Evolutionary conservation across 2,797 vertebrate genomes (phyloP), one percentile per base, ranked within the genome.

Genomic region (Acropternis orthonyx): DNA sequence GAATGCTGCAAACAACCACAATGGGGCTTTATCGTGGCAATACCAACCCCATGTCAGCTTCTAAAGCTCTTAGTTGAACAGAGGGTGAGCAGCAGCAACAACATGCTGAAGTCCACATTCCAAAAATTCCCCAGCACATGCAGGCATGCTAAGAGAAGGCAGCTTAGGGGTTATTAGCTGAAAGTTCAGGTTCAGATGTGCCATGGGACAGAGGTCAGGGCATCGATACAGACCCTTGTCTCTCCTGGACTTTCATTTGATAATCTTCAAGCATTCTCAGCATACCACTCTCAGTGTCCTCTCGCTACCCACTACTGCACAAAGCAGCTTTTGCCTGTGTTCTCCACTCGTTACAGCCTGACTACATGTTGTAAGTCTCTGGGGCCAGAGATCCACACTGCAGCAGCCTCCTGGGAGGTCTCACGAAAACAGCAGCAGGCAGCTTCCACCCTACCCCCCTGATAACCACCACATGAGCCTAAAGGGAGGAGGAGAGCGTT

Each of bases 1-100:
- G 92, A 96, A 94, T 37, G 82, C 79, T 85, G 90, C 88, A 92
- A 92, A 93, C 72, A 94, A 95, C 90, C 80, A 97, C 94, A 96
- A 73, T 13, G 36, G 39, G 59, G 77, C 76, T 96, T 97, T 88
- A 89, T 65, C 17, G 8, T 62, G 48, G 90, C n/a, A 63, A 71
- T 63, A 79, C 27, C 49, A 92, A 78, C 3, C 56, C 82, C 58
- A 91, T 34, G 55, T 28, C 78, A 96, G 62, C 44, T 88, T 92
- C 68, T 91, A 88, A 95, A 95, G 79, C 54, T 88, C 83, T 68
- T 46, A 22, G 82, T 30, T 74, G 92, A 92, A 73, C 48, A 82
- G 85, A 76, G 55, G 62, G 79, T 43, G 74, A 92, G 66, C 76
- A 75, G 66, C 58, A 59, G 72, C 54, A 96, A 55, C 69, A 54